Conservation (phyloP, 35 echinoderm and acorn worm genomes). For the Amphiura filiformis region DNA sequence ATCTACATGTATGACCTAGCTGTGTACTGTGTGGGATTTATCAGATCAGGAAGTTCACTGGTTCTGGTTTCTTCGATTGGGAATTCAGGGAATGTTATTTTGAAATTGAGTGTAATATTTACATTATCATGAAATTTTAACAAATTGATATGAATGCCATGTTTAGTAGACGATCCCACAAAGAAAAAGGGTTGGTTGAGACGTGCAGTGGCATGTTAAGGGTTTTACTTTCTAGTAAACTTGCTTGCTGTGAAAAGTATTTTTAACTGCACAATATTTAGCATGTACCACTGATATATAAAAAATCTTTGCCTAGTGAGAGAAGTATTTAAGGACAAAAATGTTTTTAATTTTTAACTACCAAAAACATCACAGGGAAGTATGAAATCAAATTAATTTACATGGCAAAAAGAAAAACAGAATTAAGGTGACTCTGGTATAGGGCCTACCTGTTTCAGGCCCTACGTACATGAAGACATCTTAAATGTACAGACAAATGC, state of each 20-base stretch:
- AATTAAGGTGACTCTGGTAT: too few relatives aligned
- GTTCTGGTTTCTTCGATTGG: not conserved
- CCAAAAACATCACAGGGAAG: too few relatives aligned
- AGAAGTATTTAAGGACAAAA: not conserved
- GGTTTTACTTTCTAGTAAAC: not conserved
- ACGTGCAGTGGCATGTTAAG: too few relatives aligned
- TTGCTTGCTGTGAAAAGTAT: not conserved
- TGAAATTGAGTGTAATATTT: not conserved
- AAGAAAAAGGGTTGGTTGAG: too few relatives aligned
- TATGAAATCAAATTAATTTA: too few relatives aligned
- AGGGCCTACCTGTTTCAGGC: too few relatives aligned
- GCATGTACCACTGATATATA: not conserved
- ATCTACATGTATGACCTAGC: constrained; percentile 6
- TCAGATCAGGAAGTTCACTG: constrained; percentile 2
- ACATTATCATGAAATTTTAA: not conserved
- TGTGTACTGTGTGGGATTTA: constrained; percentile 9
- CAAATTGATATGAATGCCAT: not conserved
- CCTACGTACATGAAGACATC: too few relatives aligned
- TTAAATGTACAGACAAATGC: too few relatives aligned
- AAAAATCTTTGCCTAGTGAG: not conserved
- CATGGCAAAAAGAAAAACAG: too few relatives aligned
- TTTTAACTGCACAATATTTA: not conserved
- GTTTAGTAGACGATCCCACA: not conserved
- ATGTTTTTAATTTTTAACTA: too few relatives aligned
- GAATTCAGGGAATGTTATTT: not conserved